Evolutionary conservation across 2,797 vertebrate species (phyloP).

Genomic region (Tympanoctomys barrerae): DNA sequence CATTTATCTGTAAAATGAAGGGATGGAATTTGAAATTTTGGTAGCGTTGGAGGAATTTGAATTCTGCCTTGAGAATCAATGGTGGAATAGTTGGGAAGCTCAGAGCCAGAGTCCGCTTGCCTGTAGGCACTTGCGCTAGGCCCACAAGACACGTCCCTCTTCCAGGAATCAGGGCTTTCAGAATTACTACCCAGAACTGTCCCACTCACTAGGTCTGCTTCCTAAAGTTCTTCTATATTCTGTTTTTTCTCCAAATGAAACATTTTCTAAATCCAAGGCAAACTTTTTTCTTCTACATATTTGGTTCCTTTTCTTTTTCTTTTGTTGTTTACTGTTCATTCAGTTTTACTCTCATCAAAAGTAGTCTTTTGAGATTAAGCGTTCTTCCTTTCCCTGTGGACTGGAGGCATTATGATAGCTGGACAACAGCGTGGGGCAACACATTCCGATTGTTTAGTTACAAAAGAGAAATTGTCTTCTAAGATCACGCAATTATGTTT

Average conservation of each 20-base stretch:
- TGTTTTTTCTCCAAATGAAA: slow-evolving; percentile 11
- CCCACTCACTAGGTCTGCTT: background rate
- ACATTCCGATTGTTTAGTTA: slow-evolving; percentile 22
- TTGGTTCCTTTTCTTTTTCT: background rate
- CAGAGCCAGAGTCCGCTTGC: background rate
- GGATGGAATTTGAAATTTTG: slow-evolving; percentile 53
- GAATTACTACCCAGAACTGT: background rate
- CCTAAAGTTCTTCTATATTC: background rate
- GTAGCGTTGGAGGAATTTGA: slow-evolving; percentile 21
- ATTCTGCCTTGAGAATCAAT: slow-evolving; percentile 31
- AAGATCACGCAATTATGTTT: background rate
- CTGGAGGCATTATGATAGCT: slow-evolving; percentile 6
- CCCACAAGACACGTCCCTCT: background rate
- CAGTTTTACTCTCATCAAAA: background rate
- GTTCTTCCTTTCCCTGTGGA: slow-evolving; percentile 24
- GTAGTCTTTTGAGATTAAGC: background rate
- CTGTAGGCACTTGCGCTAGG: background rate
- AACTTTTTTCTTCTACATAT: background rate
- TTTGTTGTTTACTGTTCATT: background rate
- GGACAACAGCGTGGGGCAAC: slow-evolving; percentile 12
- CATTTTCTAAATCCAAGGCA: slow-evolving; percentile 31
- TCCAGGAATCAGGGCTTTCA: background rate
- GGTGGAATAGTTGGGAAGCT: background rate
- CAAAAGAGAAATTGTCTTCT: slow-evolving; percentile 39
- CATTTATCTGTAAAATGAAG: slow-evolving; percentile 74